These are phyloP conservation scores for Achatina immaculata DNA, from an alignment of 1,140 invertebrate species.

Conservation along the genomic window DNA sequence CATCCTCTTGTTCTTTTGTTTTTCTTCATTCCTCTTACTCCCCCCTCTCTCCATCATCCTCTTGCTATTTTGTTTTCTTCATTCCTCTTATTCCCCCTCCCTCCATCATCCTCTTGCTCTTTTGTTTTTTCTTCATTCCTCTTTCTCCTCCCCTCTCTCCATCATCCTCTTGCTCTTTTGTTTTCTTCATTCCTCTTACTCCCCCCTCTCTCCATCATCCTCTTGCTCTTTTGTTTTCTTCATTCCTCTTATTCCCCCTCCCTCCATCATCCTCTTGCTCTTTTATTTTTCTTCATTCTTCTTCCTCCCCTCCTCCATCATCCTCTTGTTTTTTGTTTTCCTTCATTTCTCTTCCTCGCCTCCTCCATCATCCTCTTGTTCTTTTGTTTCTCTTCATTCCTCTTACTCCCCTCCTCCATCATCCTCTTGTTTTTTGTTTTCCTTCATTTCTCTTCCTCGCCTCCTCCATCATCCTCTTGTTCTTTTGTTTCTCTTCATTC, in stretches of 20 bases:
- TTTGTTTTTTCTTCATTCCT: neutral
- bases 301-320: too few species aligned
- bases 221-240: too few species aligned
- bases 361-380: neutral
- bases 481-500: neutral
- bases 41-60: neutral
- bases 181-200: too few species aligned
- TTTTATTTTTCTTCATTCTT: neutral
- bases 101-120: neutral
- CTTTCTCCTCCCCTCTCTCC: too few species aligned
- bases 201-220: too few species aligned
- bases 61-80: neutral
- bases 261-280: neutral
- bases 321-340: too few species aligned
- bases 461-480: too few species aligned
- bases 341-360: neutral
- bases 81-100: neutral
- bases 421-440: too few species aligned
- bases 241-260: neutral
- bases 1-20: neutral
- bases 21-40: neutral
- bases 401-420: too few species aligned
- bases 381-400: too few species aligned
- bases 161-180: too few species aligned
- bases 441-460: too few species aligned